phyloP scores from a whole-genome alignment of 2,797 vertebrate species.

The Scarus forsteni region DNA sequence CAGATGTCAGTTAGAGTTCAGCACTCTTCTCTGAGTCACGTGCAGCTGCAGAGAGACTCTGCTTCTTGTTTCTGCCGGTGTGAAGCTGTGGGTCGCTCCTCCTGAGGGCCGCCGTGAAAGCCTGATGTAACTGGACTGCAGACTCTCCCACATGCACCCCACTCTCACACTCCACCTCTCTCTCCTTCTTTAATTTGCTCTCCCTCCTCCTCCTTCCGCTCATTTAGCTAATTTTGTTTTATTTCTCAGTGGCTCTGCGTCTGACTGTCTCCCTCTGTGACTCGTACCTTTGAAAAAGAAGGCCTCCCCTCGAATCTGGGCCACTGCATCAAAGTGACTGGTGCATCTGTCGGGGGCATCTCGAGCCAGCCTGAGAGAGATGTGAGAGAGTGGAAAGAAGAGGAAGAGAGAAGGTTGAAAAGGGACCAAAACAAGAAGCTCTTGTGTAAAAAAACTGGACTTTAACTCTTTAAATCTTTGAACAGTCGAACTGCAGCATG shows the following conservation, averaged over 20 bases:
- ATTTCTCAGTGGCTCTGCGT: slow-evolving; percentile 25
- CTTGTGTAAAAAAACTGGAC: slow-evolving; percentile 36
- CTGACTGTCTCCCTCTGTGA: slow-evolving; percentile 39
- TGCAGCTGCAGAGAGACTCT: slow-evolving; percentile 21
- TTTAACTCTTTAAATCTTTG: slow-evolving; percentile 30
- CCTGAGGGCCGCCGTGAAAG: slow-evolving; percentile 64
- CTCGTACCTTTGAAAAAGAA: slow-evolving; percentile 88
- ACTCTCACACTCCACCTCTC: not conserved
- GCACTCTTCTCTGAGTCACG: slow-evolving; percentile 24
- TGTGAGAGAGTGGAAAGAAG: slow-evolving; percentile 26
- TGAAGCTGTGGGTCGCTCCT: slow-evolving; percentile 48
- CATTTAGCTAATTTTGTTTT: slow-evolving; percentile 43
- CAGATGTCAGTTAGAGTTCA: slow-evolving; percentile 40
- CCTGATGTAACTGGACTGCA: slow-evolving; percentile 58
- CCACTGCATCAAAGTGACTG: slow-evolving; percentile 90
- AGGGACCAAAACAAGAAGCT: slow-evolving; percentile 14
- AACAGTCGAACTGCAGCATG: not conserved
- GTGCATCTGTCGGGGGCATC: slow-evolving; percentile 92
- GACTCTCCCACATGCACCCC: slow-evolving; percentile 36
- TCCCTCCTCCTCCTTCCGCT: slow-evolving; percentile 29
- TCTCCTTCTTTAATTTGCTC: slow-evolving; percentile 32
- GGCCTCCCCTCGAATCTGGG: slow-evolving; percentile 98
- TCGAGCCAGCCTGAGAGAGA: slow-evolving; percentile 80
- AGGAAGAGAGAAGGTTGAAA: slow-evolving; percentile 34
- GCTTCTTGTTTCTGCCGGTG: slow-evolving; percentile 51